Conservation (phyloP, 2,888 invertebrate genomes). For the Melinaea marsaeus region DNA sequence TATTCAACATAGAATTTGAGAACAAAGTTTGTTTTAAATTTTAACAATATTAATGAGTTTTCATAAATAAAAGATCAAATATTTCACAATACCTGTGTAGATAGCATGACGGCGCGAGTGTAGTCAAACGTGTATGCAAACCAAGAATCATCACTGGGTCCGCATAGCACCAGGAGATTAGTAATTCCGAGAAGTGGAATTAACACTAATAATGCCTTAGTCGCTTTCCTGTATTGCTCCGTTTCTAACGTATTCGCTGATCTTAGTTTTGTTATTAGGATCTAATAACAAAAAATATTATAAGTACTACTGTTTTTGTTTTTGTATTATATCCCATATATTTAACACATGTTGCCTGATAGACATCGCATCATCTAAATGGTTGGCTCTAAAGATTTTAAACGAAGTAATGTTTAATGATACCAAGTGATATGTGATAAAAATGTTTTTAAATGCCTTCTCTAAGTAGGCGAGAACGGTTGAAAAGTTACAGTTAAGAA, state of each 20-base stretch:
- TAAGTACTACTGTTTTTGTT: no score
- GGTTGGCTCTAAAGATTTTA: no score
- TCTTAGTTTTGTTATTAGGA: constrained; percentile 93
- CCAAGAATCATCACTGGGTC: constrained; percentile 86
- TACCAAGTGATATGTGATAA: no score
- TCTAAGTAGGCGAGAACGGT: no score
- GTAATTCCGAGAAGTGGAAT: constrained; percentile 96
- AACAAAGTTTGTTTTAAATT: no score
- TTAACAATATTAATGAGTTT: not conserved
- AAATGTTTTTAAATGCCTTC: no score
- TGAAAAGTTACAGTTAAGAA: no score
- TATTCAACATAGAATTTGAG: no score
- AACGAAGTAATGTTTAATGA: no score
- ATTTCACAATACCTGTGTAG: constrained; percentile 86
- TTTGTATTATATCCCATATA: no score
- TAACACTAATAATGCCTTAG: constrained; percentile 92
- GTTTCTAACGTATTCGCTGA: constrained; percentile 94
- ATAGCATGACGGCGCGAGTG: constrained; percentile 88
- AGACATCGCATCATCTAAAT: no score
- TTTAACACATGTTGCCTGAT: no score
- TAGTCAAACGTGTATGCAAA: constrained; percentile 87
- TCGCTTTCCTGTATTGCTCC: constrained; percentile 93
- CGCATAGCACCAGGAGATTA: constrained; percentile 90
- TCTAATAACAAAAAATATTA: constrained; percentile 74
- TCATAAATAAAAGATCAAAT: not conserved